Base-by-base conservation (phyloP, 1,140 invertebrate genomes). In the Drepana arcuata region DNA sequence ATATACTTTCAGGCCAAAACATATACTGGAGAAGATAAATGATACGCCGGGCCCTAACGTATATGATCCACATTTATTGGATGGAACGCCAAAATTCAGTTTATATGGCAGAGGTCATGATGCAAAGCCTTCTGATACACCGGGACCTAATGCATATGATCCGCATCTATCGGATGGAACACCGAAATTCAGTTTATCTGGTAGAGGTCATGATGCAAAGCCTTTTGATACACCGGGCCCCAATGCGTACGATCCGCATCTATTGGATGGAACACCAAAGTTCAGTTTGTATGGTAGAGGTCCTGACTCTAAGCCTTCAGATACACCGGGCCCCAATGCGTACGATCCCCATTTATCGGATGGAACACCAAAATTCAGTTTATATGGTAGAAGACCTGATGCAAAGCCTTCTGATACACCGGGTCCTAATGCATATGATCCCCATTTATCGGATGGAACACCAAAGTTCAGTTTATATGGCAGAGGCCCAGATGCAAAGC, bases 301-400 rank as follows among this genome's bases (percentile, higher is more conserved):
- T 1, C 55, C 60, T 13, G 9, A 60, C 0, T 79, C 70, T 21
- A 86, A 85, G 48, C 69, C 78, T 16, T 86, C 59, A 41, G 55
- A 68, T 51, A 29, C 80, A 37, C 77, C 81, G 50, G 84, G 64
- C 48, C 83, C 83, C 10, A 86, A 83, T 52, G 58, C 89, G 86
- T 88, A 96, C 85, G 86, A 90, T 84, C 92, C 93, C 1, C 92
- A 95, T 63, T 90, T 91, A 54, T 86, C 48, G 15, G 84, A 88
- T 41, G 77, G 72, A 47, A 75, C 88, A 1, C 92, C 92, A 2
- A 87, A 87, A 56, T 93, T 87, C 69, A 86, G 86, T 41, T 88
- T 93, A 62, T 88, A 88, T 47, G 69, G 81, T 7, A 89, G 88
- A 62, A 85, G 86, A 27, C 71, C 72, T 21, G 63, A 69, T 10